Percentiles rank a stretch among this genome's conserved stretches.
These are phyloP conservation scores for Steatornis caripensis DNA, from an alignment of 2,113 vertebrate genomes.

Conservation along the genomic window DNA sequence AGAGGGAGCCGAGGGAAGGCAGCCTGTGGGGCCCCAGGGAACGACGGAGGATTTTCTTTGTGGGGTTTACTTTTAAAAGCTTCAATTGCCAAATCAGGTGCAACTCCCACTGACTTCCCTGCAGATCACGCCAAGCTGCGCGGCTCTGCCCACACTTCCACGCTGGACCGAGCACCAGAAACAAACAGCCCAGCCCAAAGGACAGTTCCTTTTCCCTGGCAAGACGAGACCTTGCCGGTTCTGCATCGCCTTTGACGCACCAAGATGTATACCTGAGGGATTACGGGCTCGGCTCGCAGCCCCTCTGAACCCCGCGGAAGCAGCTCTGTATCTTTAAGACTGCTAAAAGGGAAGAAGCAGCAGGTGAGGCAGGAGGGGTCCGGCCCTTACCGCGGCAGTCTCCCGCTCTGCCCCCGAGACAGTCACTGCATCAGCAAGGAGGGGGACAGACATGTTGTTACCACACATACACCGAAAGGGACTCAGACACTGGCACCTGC, in stretches of 20 bases:
- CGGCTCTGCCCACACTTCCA: background rate
- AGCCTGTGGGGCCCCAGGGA: background rate
- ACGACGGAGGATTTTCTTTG: background rate
- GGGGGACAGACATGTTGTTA: constrained; percentile 99
- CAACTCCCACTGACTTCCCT: background rate
- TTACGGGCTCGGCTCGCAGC: rapidly evolving
- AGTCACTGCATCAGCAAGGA: constrained; percentile 94
- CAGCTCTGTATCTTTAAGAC: background rate
- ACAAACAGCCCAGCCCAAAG: background rate
- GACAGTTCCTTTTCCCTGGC: background rate
- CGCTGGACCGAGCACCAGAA: background rate
- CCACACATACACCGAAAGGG: constrained; percentile 96
- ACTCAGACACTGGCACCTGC: constrained; percentile 72
- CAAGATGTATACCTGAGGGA: background rate
- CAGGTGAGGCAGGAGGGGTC: background rate
- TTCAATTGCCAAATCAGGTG: background rate
- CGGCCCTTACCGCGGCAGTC: constrained; percentile 89
- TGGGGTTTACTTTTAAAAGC: background rate
- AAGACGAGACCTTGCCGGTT: background rate
- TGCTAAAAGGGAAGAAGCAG: background rate
- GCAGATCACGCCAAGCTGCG: background rate
- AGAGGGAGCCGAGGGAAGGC: background rate
- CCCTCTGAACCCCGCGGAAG: rapidly evolving
- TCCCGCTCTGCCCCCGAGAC: constrained; percentile 94
- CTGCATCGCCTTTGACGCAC: background rate